Evolutionary conservation across 1,140 invertebrate species (phyloP).

Genomic region (Dysdera silvatica): DNA sequence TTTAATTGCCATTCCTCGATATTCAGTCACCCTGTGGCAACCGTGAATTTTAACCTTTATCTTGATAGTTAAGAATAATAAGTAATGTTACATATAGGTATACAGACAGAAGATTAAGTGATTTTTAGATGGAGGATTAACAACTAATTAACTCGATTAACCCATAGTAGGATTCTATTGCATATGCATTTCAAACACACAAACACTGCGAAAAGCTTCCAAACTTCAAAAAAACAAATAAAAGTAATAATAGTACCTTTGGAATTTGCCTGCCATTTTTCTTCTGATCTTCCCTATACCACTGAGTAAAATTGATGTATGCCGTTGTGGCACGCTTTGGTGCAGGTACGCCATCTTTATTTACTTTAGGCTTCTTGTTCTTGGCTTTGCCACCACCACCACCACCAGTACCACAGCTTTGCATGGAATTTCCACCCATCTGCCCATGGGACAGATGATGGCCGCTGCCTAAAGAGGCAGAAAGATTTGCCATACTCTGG

Average conservation of each 20-base stretch:
- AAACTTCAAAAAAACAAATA: no score
- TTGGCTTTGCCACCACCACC: slow-evolving; percentile 24
- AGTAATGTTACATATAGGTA: no score
- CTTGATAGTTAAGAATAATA: no score
- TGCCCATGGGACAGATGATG: slow-evolving; percentile 16
- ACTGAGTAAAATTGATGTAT: slow-evolving; percentile 40
- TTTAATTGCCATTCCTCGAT: no score
- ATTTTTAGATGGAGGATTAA: no score
- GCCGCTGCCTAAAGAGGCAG: slow-evolving; percentile 7
- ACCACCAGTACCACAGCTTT: background rate
- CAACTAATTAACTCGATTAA: no score
- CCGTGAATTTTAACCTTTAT: no score
- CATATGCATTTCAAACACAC: no score
- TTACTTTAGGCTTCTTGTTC: slow-evolving; percentile 36
- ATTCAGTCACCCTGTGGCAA: no score
- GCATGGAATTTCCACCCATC: background rate
- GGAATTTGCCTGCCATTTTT: slow-evolving; percentile 37
- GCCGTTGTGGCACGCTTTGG: slow-evolving; percentile 38
- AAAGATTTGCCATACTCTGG: background rate
- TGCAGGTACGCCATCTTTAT: slow-evolving; percentile 38
- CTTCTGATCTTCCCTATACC: slow-evolving; percentile 38
- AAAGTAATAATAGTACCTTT: slow-evolving; percentile 34
- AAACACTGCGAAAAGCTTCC: no score
- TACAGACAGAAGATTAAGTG: no score
- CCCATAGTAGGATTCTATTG: background rate